Evolutionary conservation across 2,113 vertebrate species (phyloP).

Genomic region (Tonatia bakeri): DNA sequence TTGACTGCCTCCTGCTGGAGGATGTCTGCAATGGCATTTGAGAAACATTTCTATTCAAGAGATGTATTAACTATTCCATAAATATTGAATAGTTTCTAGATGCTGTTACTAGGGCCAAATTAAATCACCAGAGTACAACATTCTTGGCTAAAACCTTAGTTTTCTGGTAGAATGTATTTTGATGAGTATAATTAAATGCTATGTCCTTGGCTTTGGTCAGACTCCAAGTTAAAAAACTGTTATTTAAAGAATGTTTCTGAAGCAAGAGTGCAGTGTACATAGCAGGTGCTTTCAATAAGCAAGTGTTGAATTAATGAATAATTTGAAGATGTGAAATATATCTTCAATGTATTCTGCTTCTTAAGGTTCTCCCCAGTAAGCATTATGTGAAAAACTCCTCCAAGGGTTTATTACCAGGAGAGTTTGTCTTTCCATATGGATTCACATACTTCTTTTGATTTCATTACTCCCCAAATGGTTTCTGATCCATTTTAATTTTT

Average conservation of each 20-base stretch:
- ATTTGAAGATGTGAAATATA: neutral
- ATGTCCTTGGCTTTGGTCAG: neutral
- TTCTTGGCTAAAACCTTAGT: neutral
- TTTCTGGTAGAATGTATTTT: neutral
- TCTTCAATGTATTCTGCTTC: neutral
- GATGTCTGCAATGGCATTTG: neutral
- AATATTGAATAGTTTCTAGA: neutral
- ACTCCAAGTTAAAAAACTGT: neutral
- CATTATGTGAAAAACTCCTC: neutral
- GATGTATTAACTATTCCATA: neutral
- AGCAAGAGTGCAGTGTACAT: neutral
- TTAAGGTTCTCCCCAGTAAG: neutral
- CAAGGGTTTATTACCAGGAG: neutral
- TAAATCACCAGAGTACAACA: neutral
- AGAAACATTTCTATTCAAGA: neutral
- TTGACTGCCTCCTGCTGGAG: neutral
- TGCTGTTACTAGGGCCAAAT: neutral
- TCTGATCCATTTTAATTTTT: neutral
- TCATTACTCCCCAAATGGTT: conserved; percentile 7
- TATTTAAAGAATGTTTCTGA: conserved; percentile 6
- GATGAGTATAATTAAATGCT: conserved; percentile 7
- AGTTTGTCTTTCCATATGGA: neutral
- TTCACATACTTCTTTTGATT: neutral
- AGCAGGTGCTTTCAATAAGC: neutral
- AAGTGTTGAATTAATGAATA: neutral